A percentile compares a stretch with the other conserved stretches of the same genome.
These are phyloP conservation scores for Tethea ocularis DNA, from an alignment of 2,888 invertebrate species.

Conservation along the genomic window DNA sequence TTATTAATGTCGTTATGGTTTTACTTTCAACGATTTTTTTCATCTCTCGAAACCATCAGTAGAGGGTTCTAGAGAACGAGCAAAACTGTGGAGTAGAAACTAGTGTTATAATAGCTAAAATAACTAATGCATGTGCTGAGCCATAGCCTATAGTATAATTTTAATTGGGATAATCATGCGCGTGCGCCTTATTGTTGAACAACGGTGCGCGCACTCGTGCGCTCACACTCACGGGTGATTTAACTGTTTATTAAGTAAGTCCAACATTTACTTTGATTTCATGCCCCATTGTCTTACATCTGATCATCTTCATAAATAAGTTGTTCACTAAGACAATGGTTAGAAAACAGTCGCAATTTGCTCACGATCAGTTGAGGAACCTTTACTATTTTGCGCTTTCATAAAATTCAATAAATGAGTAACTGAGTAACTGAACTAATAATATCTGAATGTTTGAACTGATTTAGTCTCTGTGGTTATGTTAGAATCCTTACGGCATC, in stretches of 20 bases:
- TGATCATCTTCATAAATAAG: background rate
- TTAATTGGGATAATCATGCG: background rate
- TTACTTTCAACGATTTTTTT: too few relatives aligned
- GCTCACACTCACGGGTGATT: slow-evolving; percentile 33
- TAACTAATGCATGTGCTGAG: background rate
- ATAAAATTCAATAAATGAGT: too few relatives aligned
- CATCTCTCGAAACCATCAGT: too few relatives aligned
- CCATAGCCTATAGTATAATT: background rate
- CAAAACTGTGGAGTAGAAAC: background rate
- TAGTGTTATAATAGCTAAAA: background rate
- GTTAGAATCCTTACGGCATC: too few relatives aligned
- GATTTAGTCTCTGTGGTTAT: too few relatives aligned
- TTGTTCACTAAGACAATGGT: too few relatives aligned
- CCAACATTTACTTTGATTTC: slow-evolving; percentile 16
- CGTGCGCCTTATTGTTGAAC: slow-evolving; percentile 19
- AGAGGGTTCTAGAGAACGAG: background rate
- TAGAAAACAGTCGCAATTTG: too few relatives aligned
- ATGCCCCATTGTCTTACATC: background rate
- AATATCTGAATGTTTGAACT: too few relatives aligned
- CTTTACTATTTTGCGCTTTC: too few relatives aligned
- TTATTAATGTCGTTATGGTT: too few relatives aligned
- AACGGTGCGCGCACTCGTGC: slow-evolving; percentile 37
- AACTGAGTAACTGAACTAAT: too few relatives aligned
- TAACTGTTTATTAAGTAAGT: slow-evolving; percentile 28
- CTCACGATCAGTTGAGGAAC: too few relatives aligned